Percentiles rank a stretch among this genome's conserved stretches.
Evolutionary conservation across 2,797 vertebrate species (phyloP).

Genomic region (Mormyrus proboscirostris): DNA sequence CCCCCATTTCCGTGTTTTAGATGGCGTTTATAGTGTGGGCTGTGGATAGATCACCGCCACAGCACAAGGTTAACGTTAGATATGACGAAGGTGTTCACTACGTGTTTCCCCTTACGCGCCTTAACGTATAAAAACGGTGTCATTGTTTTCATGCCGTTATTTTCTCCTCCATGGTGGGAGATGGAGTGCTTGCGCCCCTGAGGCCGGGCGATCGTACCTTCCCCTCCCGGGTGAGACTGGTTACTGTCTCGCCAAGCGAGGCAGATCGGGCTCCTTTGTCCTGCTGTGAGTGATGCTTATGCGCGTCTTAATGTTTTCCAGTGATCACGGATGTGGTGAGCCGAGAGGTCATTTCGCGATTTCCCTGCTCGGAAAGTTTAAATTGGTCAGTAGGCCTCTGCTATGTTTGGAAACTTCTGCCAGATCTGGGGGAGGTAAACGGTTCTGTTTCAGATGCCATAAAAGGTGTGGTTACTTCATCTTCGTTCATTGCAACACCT

Average conservation of each 20-base stretch:
- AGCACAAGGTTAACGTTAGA: background rate
- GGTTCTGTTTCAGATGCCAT: background rate
- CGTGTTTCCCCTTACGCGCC: background rate
- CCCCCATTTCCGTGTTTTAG: background rate
- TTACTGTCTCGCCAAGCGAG: background rate
- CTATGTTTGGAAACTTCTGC: background rate
- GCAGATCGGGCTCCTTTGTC: background rate
- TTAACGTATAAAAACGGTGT: background rate
- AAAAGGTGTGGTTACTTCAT: background rate
- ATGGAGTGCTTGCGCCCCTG: background rate
- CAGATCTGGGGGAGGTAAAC: background rate
- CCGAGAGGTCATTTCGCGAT: background rate
- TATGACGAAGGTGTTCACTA: background rate
- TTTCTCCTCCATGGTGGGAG: background rate
- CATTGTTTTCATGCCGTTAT: background rate
- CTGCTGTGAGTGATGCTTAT: background rate
- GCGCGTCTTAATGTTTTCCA: background rate
- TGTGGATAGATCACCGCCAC: background rate
- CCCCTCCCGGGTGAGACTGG: background rate
- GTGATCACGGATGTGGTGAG: background rate
- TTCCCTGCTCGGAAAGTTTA: background rate
- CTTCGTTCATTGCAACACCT: background rate
- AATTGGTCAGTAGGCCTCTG: background rate
- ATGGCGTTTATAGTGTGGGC: background rate
- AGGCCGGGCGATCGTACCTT: background rate